Conservation (phyloP, 2,113 vertebrate genomes). For the Acrocephalus kingi region DNA sequence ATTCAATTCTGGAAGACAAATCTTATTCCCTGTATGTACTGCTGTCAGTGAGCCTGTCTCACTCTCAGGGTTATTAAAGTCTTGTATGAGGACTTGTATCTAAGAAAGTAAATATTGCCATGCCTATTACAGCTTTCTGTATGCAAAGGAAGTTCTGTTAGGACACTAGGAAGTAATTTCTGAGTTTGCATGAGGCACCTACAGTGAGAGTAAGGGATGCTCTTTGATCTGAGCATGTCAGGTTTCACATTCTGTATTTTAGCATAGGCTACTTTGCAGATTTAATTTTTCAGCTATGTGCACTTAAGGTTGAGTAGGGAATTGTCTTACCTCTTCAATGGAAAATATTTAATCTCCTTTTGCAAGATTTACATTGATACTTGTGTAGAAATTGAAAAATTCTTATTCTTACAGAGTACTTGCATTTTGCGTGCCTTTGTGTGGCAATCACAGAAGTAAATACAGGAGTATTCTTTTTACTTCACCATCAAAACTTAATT, state of each 20-base stretch:
- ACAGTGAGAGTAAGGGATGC: not conserved
- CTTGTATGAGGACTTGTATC: not conserved
- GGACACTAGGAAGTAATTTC: not conserved
- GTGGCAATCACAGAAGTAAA: not conserved
- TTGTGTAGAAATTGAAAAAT: not conserved
- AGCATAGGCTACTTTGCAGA: not conserved
- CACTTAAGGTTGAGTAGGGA: not conserved
- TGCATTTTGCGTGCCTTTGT: not conserved
- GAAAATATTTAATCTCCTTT: not conserved
- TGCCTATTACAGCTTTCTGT: not conserved
- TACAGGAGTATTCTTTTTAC: not conserved
- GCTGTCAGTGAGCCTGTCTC: not conserved
- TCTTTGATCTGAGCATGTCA: not conserved
- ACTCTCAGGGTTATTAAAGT: not conserved
- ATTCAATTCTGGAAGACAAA: not conserved
- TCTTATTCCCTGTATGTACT: not conserved
- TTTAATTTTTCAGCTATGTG: not conserved
- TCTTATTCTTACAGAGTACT: not conserved
- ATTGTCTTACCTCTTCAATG: not conserved
- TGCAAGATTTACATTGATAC: not conserved
- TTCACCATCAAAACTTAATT: not conserved
- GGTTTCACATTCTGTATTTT: not conserved
- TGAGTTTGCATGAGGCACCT: not conserved
- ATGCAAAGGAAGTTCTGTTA: not conserved
- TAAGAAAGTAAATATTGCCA: not conserved